phyloP scores from a whole-genome alignment of 2,888 invertebrate genomes.

The Miltochrista miniata region DNA sequence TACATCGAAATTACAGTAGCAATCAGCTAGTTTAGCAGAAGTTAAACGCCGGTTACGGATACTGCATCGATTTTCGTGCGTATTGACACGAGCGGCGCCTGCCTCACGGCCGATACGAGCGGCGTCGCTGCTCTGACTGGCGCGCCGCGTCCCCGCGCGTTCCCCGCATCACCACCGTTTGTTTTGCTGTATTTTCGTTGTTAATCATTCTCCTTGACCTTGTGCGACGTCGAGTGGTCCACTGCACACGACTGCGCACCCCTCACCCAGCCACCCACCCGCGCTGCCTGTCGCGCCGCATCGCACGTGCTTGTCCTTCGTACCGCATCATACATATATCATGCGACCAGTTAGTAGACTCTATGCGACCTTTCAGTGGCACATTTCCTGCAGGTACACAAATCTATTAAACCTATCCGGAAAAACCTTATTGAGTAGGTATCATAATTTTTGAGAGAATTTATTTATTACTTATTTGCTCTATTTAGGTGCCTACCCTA shows the following conservation, averaged over 20 bases:
- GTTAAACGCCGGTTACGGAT: slow-evolving; percentile 72
- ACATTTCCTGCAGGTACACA: slow-evolving; percentile 26
- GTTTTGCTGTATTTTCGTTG: slow-evolving; percentile 84
- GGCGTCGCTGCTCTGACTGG: slow-evolving; percentile 78
- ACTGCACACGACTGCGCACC: slow-evolving; percentile 81
- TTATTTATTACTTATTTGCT: too few species aligned
- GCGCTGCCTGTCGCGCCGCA: slow-evolving; percentile 69
- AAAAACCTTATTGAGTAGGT: slow-evolving; percentile 21
- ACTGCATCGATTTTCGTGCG: slow-evolving; percentile 82
- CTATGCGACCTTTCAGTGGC: slow-evolving; percentile 39
- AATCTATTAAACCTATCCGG: slow-evolving; percentile 27
- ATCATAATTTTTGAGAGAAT: too few species aligned
- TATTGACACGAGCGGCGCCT: slow-evolving; percentile 71
- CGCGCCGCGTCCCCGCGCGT: slow-evolving; percentile 67
- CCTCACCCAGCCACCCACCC: slow-evolving; percentile 69
- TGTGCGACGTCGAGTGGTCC: slow-evolving; percentile 83
- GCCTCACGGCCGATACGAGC: slow-evolving; percentile 72
- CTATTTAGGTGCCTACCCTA: too few species aligned
- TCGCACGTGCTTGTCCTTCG: slow-evolving; percentile 70
- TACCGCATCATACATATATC: slow-evolving; percentile 45
- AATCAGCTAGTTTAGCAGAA: slow-evolving; percentile 42
- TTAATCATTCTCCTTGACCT: slow-evolving; percentile 85
- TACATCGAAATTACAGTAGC: slow-evolving; percentile 63
- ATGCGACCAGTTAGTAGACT: slow-evolving; percentile 38
- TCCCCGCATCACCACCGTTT: slow-evolving; percentile 75